Conservation (phyloP, 2,888 invertebrate genomes). For the Metacarcinus magister region DNA sequence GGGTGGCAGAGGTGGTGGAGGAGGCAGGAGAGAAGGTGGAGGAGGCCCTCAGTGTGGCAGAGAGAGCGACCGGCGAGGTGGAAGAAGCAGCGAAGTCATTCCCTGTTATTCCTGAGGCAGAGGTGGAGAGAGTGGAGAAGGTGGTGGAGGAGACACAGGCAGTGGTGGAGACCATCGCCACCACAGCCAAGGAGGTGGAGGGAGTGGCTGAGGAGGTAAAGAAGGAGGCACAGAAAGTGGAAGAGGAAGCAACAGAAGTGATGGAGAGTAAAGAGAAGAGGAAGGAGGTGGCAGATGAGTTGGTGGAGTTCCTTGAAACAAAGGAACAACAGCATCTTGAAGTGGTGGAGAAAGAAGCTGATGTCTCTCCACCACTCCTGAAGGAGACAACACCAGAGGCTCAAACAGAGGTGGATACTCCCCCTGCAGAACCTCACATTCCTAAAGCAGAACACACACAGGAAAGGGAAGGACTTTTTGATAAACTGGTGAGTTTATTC, state of each 20-base stretch:
- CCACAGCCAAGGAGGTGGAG: constrained; percentile 28
- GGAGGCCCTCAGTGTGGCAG: not conserved
- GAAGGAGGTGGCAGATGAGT: constrained; percentile 67
- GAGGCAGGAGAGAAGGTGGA: not conserved
- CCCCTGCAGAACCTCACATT: not conserved
- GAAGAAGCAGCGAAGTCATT: constrained; percentile 7
- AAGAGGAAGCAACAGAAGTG: constrained; percentile 27
- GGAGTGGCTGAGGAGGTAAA: constrained; percentile 50
- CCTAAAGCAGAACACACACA: not conserved
- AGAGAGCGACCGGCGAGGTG: constrained; percentile 49
- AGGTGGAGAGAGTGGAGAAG: constrained; percentile 63
- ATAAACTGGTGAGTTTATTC: constrained; percentile 57
- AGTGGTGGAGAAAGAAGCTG: not conserved
- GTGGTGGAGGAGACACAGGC: constrained; percentile 61
- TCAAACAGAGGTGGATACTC: not conserved
- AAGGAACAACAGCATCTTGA: not conserved
- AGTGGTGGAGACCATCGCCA: constrained; percentile 16
- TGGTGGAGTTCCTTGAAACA: constrained; percentile 5
- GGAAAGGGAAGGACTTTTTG: constrained; percentile 60
- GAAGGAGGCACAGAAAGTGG: not conserved
- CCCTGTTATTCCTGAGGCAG: not conserved
- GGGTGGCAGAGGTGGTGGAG: not conserved
- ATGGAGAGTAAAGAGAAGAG: constrained; percentile 61
- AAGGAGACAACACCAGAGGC: not conserved
- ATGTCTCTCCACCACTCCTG: not conserved